These are phyloP conservation scores for Lutraria rhynchaena DNA, from an alignment of 1,140 invertebrate species.

Conservation along the genomic window DNA sequence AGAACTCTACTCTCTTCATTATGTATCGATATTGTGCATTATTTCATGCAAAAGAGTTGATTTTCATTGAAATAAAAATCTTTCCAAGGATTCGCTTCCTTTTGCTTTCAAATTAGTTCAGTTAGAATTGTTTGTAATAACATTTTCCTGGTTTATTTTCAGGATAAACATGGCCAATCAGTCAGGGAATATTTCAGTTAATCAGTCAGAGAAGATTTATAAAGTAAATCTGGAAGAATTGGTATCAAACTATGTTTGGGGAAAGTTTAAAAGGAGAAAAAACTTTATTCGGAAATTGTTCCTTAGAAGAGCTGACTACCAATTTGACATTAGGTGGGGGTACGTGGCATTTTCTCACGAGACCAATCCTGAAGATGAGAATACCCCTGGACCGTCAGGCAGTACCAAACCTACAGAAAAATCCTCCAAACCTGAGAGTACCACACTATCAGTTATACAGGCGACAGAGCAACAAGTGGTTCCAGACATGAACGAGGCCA, in stretches of 20 bases:
- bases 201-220: slow-evolving; percentile 11
- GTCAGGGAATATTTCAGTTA: too few species aligned
- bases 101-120: too few species aligned
- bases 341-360: slow-evolving; percentile 51
- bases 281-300: slow-evolving; percentile 23
- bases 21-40: too few species aligned
- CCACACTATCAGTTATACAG: background rate
- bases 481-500: background rate
- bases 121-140: too few species aligned
- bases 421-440: background rate
- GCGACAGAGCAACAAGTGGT: background rate
- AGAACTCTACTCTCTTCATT: too few species aligned
- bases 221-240: slow-evolving; percentile 41
- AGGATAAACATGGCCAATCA: too few species aligned
- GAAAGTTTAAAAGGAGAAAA: background rate
- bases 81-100: too few species aligned
- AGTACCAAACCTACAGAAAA: background rate
- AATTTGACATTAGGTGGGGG: slow-evolving; percentile 58
- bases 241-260: slow-evolving; percentile 40
- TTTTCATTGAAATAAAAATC: too few species aligned
- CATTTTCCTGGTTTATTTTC: too few species aligned
- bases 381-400: background rate
- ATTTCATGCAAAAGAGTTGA: too few species aligned
- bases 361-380: slow-evolving; percentile 21
- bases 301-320: background rate